Evolutionary conservation across 1,140 invertebrate genomes (phyloP).

Genomic region (Dermatophagoides farinae): DNA sequence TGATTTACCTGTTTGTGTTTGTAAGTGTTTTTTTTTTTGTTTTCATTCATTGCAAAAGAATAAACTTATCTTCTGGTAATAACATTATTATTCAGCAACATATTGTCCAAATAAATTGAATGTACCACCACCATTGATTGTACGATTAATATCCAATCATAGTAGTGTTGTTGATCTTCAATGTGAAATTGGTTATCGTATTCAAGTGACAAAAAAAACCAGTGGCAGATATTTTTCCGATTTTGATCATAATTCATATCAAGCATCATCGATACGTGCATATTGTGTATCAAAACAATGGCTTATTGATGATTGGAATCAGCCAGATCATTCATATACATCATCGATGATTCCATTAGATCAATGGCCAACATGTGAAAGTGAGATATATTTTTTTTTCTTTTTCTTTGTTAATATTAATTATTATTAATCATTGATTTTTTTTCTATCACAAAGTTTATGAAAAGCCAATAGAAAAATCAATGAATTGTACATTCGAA

Average conservation of each 20-base stretch:
- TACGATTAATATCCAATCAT: neutral
- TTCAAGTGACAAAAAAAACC: neutral
- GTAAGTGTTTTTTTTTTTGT: slow-evolving; percentile 28
- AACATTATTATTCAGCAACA: neutral
- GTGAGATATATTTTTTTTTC: neutral
- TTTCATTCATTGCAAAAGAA: neutral
- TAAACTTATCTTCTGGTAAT: neutral
- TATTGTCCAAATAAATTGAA: neutral
- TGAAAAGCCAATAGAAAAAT: neutral
- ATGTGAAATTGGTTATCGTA: slow-evolving; percentile 3
- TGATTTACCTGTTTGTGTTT: slow-evolving; percentile 38
- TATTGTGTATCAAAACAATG: neutral
- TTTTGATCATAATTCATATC: neutral
- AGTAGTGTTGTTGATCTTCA: neutral
- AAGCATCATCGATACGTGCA: neutral
- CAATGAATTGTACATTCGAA: slow-evolving; percentile 42
- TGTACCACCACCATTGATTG: neutral
- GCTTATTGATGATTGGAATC: neutral
- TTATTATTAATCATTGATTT: no score
- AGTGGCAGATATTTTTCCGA: no score
- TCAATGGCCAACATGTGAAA: neutral
- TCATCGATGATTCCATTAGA: neutral
- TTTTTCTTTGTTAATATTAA: slow-evolving; percentile 1
- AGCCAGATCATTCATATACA: neutral
- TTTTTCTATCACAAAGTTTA: slow-evolving; percentile 5